Evolutionary conservation across 2,888 invertebrate genomes (phyloP), one percentile per base, ranked within the genome.

Genomic region (Mellilla xanthometata): DNA sequence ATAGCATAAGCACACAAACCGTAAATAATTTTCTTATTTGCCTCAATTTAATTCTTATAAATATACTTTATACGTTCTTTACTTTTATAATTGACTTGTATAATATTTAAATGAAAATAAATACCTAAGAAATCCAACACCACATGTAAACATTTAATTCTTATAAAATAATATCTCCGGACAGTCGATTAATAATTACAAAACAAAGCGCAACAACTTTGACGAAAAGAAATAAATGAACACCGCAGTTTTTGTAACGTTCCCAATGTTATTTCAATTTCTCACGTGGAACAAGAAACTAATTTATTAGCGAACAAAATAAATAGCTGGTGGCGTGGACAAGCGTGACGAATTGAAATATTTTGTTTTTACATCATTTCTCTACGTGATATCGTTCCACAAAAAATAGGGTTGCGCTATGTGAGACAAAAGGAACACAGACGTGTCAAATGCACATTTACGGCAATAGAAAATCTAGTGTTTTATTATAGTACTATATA

Each of bases 271-370:
- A 49, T 57, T 65, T 65, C 58, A 62, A 66, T 65, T 68, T 72
- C 62, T 57, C 60, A 64, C 63, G 66, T 62, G 62, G 54, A 54
- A 59, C 58, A 46, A 66, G 59, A 67, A 62, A 65, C 59, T 73
- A 76, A 81, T 83, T 82, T 81, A 76, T 79, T 73, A 76, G 65
- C 62, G 68, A 64, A 71, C 55, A 62, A 76, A 75, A 59, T 61
- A 57, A 77, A 80, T 81, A 79, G 78, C 62, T 65, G 70, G 60
- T 71, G 68, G 64, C 70, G 80, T 65, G 62, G 86, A 86, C 81
- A 78, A 69, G 71, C 87, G 80, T 82, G 76, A 73, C 84, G 73
- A 77, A 81, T 73, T 80, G 73, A 74, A 80, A 69, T 76, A 76
- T 83, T 83, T 81, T 79, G 80, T 84, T 87, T 85, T 81, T 80